These are phyloP conservation scores for Chrysolina haemoptera DNA, from an alignment of 2,888 invertebrate genomes.

Conservation along the genomic window DNA sequence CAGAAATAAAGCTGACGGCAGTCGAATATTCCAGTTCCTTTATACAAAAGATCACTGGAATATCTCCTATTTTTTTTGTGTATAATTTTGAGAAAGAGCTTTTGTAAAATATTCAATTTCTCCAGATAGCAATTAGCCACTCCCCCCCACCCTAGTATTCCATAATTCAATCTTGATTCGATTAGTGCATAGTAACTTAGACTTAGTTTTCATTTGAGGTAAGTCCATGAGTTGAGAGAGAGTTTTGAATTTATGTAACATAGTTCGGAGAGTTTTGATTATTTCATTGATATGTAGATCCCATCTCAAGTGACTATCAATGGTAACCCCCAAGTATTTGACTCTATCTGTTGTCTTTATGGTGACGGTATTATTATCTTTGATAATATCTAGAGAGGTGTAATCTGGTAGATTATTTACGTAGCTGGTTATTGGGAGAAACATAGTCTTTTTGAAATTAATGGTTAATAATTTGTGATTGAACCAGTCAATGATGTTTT, in stretches of 20 bases:
- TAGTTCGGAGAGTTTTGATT: slow-evolving; percentile 5
- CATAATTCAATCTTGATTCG: slow-evolving; percentile 20
- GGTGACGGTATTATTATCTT: not conserved
- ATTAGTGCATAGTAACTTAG: slow-evolving; percentile 21
- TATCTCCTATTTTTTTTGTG: no score
- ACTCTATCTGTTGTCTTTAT: not conserved
- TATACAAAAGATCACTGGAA: no score
- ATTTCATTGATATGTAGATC: not conserved
- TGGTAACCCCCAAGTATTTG: not conserved
- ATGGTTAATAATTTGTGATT: not conserved
- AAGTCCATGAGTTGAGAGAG: not conserved
- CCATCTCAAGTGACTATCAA: no score
- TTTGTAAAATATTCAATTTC: not conserved
- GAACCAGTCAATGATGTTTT: not conserved
- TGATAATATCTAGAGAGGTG: not conserved
- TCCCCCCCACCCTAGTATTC: slow-evolving; percentile 26
- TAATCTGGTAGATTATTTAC: not conserved
- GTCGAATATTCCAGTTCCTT: no score
- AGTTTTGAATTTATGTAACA: not conserved
- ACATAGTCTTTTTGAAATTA: not conserved
- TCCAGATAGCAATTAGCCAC: slow-evolving; percentile 13
- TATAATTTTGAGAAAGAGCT: not conserved
- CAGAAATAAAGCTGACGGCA: no score
- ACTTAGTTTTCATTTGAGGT: slow-evolving; percentile 23
- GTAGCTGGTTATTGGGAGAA: slow-evolving; percentile 1